Evolutionary conservation across 2,888 invertebrate genomes (phyloP).

Genomic region (Heliothis peltigera): DNA sequence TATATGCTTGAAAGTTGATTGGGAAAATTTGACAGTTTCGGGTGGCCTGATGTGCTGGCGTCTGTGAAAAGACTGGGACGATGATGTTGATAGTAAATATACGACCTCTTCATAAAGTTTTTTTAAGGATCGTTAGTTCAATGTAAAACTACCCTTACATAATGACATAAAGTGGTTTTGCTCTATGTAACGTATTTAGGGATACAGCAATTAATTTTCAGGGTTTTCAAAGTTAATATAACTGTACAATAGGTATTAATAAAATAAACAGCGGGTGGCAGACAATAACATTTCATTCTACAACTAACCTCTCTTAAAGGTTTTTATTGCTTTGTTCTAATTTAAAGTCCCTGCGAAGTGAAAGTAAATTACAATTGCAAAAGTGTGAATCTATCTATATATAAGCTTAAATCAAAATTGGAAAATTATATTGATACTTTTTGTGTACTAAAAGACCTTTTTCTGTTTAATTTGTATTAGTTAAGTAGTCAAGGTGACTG

Average conservation of each 20-base stretch:
- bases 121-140: constrained; percentile 22
- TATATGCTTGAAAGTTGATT: too few relatives aligned
- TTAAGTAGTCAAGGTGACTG: too few relatives aligned
- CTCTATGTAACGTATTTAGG: constrained; percentile 22
- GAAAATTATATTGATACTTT: too few relatives aligned
- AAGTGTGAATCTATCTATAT: constrained; percentile 6
- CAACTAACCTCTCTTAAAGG: background rate
- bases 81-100: background rate
- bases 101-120: constrained; percentile 9
- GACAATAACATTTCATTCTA: background rate
- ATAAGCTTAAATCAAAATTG: too few relatives aligned
- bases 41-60: too few relatives aligned
- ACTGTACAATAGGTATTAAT: background rate
- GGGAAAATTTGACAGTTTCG: too few relatives aligned
- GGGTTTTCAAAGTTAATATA: constrained; percentile 27
- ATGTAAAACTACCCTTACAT: constrained; percentile 13
- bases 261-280: constrained; percentile 1
- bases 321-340: constrained; percentile 14
- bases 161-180: constrained; percentile 35
- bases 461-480: too few relatives aligned
- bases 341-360: constrained; percentile 15
- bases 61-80: background rate
- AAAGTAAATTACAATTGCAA: constrained; percentile 34
- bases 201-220: constrained; percentile 19
- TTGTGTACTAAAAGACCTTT: constrained; percentile 19